Conservation (phyloP, 2,888 invertebrate species). For the Melieria crassipennis region DNA sequence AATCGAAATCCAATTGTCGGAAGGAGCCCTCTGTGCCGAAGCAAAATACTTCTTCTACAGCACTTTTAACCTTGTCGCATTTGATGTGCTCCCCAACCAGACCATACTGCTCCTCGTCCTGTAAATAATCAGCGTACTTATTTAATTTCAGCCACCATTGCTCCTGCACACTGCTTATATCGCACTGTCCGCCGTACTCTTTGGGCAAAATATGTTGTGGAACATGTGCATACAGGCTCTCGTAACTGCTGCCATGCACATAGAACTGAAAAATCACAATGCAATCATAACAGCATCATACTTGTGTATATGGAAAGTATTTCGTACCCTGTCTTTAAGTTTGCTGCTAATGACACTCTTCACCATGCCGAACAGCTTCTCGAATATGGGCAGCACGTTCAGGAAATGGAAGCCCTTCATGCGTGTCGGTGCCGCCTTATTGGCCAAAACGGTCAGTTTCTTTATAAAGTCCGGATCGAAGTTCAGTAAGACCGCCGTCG, state of each 20-base stretch:
- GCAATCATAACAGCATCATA: neutral
- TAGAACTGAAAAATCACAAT: slow-evolving; percentile 63
- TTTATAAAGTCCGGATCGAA: slow-evolving; percentile 69
- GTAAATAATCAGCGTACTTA: slow-evolving; percentile 45
- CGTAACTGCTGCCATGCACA: slow-evolving; percentile 66
- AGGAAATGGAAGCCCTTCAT: slow-evolving; percentile 53
- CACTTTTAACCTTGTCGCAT: slow-evolving; percentile 41
- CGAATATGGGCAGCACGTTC: slow-evolving; percentile 66
- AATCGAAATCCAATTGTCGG: slow-evolving; percentile 62
- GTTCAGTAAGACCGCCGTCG: slow-evolving; percentile 19
- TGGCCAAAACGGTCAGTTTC: slow-evolving; percentile 52
- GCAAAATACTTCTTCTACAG: slow-evolving; percentile 38
- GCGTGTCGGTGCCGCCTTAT: slow-evolving; percentile 52
- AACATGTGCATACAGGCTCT: slow-evolving; percentile 64
- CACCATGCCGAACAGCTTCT: slow-evolving; percentile 69
- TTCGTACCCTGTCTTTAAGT: slow-evolving; percentile 70
- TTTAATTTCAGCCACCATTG: slow-evolving; percentile 49
- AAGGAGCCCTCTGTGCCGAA: slow-evolving; percentile 64
- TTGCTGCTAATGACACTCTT: slow-evolving; percentile 72
- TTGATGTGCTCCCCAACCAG: slow-evolving; percentile 41
- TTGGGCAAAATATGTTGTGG: slow-evolving; percentile 71
- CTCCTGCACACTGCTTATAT: slow-evolving; percentile 31
- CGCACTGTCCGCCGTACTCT: slow-evolving; percentile 70
- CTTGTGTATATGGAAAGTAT: neutral
- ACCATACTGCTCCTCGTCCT: slow-evolving; percentile 48